Evolutionary conservation across 1,140 invertebrate genomes (phyloP).

Genomic region (Micrasema longulum): DNA sequence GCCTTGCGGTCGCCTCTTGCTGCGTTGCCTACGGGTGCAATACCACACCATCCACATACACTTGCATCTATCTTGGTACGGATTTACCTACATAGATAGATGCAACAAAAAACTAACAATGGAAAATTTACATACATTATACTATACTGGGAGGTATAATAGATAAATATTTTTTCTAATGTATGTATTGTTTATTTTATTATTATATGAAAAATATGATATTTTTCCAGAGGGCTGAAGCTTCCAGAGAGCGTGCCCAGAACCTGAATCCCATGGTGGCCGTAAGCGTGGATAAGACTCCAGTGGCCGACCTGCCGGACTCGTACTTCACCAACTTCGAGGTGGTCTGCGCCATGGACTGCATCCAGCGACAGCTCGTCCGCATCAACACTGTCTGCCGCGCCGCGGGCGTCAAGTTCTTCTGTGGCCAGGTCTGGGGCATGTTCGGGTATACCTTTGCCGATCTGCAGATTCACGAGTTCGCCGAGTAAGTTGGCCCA

Average conservation of each 20-base stretch:
- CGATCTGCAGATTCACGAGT: constrained; percentile 89
- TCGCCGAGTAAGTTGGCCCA: constrained; percentile 80
- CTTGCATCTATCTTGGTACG: too few relatives aligned
- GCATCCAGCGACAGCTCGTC: constrained; percentile 76
- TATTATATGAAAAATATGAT: too few relatives aligned
- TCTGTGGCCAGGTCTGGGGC: constrained; percentile 93
- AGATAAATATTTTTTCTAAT: too few relatives aligned
- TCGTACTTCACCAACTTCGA: constrained; percentile 85
- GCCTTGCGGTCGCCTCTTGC: too few relatives aligned
- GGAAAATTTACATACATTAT: too few relatives aligned
- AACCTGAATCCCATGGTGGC: constrained; percentile 94
- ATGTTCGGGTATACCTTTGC: constrained; percentile 92
- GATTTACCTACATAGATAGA: too few relatives aligned
- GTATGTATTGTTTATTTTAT: too few relatives aligned
- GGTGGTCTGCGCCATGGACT: constrained; percentile 86
- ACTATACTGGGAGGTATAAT: too few relatives aligned
- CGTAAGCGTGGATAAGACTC: constrained; percentile 77
- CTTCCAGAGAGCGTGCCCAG: constrained; percentile 80
- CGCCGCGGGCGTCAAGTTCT: constrained; percentile 84
- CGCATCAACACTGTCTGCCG: constrained; percentile 86
- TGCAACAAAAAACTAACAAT: too few relatives aligned
- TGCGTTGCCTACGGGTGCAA: too few relatives aligned
- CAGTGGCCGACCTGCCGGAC: constrained; percentile 74
- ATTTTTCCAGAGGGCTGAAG: constrained; percentile 81
- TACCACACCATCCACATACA: too few relatives aligned